Conservation (phyloP, 2,113 vertebrate genomes). For the Fulmarus glacialis region DNA sequence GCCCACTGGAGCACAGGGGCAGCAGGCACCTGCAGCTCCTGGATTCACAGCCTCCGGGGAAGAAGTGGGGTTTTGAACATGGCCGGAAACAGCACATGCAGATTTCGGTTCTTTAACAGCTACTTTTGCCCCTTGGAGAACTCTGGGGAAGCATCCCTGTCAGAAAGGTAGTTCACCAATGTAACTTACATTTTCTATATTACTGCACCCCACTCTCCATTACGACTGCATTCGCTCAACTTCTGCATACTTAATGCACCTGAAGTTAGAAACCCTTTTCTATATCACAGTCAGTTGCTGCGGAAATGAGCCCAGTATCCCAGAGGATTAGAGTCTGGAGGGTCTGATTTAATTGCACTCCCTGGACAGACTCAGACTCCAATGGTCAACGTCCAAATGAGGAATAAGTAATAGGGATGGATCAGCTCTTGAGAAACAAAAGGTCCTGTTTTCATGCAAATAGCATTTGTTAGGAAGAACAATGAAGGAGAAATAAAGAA, state of each 20-base stretch:
- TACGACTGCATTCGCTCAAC: fast-evolving
- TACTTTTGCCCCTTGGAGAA: not conserved
- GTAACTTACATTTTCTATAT: not conserved
- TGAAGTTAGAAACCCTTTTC: not conserved
- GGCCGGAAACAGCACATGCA: not conserved
- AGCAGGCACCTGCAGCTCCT: not conserved
- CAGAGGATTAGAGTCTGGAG: not conserved
- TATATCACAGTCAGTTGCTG: not conserved
- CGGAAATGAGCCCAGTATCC: not conserved
- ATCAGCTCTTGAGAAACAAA: not conserved
- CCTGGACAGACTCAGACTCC: not conserved
- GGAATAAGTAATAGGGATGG: not conserved
- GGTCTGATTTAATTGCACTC: not conserved
- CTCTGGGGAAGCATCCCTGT: not conserved
- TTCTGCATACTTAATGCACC: not conserved
- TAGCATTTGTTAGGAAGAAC: not conserved
- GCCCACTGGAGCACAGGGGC: not conserved
- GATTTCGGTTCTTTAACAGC: not conserved
- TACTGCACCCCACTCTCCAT: not conserved
- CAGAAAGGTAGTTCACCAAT: not conserved
- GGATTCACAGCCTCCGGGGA: not conserved
- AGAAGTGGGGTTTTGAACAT: not conserved
- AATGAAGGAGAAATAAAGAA: not conserved
- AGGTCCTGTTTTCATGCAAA: not conserved
- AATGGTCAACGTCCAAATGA: not conserved